Base-by-base conservation (phyloP, 2,797 vertebrate species). In the Spondyliosoma cantharus region DNA sequence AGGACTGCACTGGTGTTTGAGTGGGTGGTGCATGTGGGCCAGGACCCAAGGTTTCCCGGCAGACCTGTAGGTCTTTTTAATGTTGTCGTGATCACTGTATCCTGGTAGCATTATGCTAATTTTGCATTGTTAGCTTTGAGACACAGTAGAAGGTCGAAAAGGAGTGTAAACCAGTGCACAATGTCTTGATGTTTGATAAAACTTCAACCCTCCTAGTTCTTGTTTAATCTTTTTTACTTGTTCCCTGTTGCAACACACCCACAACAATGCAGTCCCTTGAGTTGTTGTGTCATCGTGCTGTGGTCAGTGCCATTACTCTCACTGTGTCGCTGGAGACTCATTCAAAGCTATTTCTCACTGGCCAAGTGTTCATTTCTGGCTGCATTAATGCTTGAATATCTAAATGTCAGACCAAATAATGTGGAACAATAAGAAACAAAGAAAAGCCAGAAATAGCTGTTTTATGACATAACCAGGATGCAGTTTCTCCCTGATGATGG, bases 401-500 rank as follows among this genome's bases (percentile, higher is more conserved):
- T 6, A 42, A 66, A 29, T 76, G 37, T 60, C 25, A 53, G 60
- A 25, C 46, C 32, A 76, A 29, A 65, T 17, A 59, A 25, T 24
- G 16, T 24, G 16, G 27, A n/a, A 58, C 37, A 61, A 32, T 58
- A 29, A 49, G 19, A 60, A 42, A n/a, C 24, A 59, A 46, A 22
- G 6, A 24, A 32, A 45, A n/a, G 37, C 3, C 22, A 56, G n/a
- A 12, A 29, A 25, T 37, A 25, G n/a, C 27, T 49, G 22, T 56
- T 57, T 48, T 22, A 29, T 68, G 20, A 56, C 9, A 0, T 15
- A 49, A 61, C n/a, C 48, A 19, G 24, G 16, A 63, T 59, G n/a
- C 11, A 13, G 15, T n/a, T 43, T 15, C 15, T 53, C 46, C 20
- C 27, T 42, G 22, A 29, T 24, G 11, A 53, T 11, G 2, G 2